These are phyloP conservation scores for Notolepis coatsorum DNA, from an alignment of 2,797 vertebrate genomes.

Conservation along the genomic window DNA sequence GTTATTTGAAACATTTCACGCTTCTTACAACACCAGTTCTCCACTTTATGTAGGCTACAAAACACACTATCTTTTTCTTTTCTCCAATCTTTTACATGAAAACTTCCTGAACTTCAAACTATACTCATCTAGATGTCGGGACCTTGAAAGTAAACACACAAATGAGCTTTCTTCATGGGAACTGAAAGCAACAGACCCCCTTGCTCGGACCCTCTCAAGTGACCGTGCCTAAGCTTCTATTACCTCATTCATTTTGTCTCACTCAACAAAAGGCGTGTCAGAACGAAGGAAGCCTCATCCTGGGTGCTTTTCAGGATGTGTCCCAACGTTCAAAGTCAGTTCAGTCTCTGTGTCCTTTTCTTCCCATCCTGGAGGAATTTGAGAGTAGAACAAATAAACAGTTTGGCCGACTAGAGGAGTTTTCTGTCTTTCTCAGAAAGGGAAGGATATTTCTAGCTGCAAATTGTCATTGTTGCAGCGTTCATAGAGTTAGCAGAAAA, in stretches of 20 bases:
- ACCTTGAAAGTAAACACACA: conserved; percentile 16
- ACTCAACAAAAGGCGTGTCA: conserved; percentile 65
- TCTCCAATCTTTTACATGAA: background rate
- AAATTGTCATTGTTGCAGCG: too few relatives aligned
- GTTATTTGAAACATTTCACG: too few relatives aligned
- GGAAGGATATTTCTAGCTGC: too few relatives aligned
- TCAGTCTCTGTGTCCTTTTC: background rate
- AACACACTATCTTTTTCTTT: background rate
- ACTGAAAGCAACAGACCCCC: conserved; percentile 60
- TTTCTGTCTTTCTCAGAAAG: too few relatives aligned
- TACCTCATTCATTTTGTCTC: conserved; percentile 66
- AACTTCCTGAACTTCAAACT: background rate
- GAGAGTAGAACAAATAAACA: conserved; percentile 23
- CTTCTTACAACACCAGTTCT: too few relatives aligned
- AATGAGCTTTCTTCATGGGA: conserved; percentile 78
- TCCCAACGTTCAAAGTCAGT: conserved; percentile 17
- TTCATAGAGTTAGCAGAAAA: too few relatives aligned
- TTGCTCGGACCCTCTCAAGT: conserved; percentile 35
- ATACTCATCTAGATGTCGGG: background rate
- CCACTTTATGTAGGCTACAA: too few relatives aligned
- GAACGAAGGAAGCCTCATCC: conserved; percentile 57
- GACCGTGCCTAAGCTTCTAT: conserved; percentile 74
- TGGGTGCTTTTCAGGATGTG: conserved; percentile 44
- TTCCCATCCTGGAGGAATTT: conserved; percentile 3
- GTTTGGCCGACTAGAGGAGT: background rate